A percentile compares a stretch with the other conserved stretches of the same genome.
Evolutionary conservation across 2,888 invertebrate species (phyloP).

Genomic region (Zaprionus bogoriensis): DNA sequence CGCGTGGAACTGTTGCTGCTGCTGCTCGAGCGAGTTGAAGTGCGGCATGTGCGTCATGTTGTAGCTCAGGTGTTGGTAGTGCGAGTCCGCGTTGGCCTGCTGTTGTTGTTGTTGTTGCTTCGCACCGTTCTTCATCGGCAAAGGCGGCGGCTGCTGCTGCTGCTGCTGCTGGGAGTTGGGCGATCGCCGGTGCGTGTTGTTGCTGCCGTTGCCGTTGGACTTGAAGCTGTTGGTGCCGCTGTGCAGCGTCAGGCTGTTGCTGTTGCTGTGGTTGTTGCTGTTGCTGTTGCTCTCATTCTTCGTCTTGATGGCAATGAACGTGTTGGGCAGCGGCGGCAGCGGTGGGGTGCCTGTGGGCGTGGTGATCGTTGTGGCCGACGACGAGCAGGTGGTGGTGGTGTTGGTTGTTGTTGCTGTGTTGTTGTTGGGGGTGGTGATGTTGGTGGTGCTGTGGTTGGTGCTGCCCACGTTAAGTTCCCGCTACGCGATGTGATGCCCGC

Average conservation of each 20-base stretch:
- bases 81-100: conserved; percentile 53
- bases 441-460: conserved; percentile 29
- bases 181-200: conserved; percentile 58
- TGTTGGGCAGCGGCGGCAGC: conserved; percentile 77
- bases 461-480: conserved; percentile 80
- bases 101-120: conserved; percentile 58
- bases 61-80: conserved; percentile 66
- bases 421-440: conserved; percentile 58
- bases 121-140: conserved; percentile 57
- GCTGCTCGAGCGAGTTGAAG: conserved; percentile 76
- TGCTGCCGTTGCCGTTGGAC: conserved; percentile 67
- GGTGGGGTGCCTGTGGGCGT: conserved; percentile 79
- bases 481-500: conserved; percentile 83
- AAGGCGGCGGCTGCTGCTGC: conserved; percentile 21
- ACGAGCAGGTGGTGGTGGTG: conserved; percentile 54
- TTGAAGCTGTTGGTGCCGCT: conserved; percentile 70
- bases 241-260: conserved; percentile 61
- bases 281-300: conserved; percentile 57
- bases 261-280: conserved; percentile 57
- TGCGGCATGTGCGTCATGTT: conserved; percentile 65
- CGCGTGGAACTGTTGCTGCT: conserved; percentile 46
- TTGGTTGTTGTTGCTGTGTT: conserved; percentile 53
- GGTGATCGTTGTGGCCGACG: conserved; percentile 61
- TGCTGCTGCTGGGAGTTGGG: no score
- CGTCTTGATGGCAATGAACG: conserved; percentile 78